These are phyloP conservation scores for Cynocephalus volans DNA, from an alignment of 2,113 vertebrate genomes.

Conservation along the genomic window DNA sequence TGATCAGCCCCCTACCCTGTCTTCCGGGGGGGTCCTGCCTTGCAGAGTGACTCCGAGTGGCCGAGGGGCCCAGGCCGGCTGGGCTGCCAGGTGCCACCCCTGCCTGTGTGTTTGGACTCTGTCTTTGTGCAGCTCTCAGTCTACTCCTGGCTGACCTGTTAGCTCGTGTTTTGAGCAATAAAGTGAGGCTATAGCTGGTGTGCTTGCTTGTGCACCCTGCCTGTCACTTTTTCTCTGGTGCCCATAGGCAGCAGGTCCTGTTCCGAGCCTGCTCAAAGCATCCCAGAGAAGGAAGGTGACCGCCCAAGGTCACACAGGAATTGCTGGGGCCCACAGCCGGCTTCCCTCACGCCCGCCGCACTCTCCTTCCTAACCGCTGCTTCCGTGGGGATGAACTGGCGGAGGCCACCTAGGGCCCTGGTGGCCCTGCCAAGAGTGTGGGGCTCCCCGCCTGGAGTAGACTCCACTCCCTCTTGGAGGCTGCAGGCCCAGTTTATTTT, in stretches of 20 bases:
- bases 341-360: no score
- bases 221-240: not conserved
- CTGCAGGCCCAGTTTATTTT: conserved; percentile 13
- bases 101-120: not conserved
- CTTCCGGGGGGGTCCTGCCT: not conserved
- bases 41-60: fast-evolving
- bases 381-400: fast-evolving
- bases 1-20: fast-evolving
- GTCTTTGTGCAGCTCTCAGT: conserved; percentile 45
- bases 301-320: fast-evolving
- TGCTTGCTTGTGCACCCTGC: fast-evolving
- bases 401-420: not conserved
- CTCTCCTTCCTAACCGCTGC: not conserved
- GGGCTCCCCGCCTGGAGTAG: not conserved
- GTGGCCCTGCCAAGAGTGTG: not conserved
- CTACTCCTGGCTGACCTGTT: not conserved
- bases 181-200: conserved; percentile 68
- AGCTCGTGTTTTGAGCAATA: conserved; percentile 81
- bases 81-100: not conserved
- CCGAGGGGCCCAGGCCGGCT: not conserved
- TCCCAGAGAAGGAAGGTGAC: fast-evolving
- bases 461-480: not conserved
- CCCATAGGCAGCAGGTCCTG: not conserved
- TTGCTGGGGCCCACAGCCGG: not conserved
- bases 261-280: not conserved